Conservation (phyloP, 2,888 invertebrate genomes). For the Timema podura region DNA sequence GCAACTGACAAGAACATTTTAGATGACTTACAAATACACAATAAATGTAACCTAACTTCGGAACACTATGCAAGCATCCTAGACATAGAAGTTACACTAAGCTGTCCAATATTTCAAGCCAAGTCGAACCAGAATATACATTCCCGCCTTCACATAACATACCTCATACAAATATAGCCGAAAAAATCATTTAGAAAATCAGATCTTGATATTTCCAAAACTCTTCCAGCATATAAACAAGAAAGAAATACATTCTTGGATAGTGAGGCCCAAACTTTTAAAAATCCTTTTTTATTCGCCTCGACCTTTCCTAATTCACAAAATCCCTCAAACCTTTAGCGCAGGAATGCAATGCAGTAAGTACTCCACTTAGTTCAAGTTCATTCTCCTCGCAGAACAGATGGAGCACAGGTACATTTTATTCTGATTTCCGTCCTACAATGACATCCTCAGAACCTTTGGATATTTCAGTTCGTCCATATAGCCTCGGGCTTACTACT, state of each 20-base stretch:
- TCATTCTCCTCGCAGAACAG: not conserved
- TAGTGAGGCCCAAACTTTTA: no score
- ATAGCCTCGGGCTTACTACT: no score
- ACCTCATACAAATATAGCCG: no score
- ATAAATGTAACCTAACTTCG: not conserved
- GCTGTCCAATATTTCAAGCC: no score
- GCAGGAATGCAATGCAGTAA: not conserved
- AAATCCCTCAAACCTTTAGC: no score
- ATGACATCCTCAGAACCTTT: not conserved
- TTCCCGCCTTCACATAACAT: no score
- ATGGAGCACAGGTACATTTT: conserved; percentile 7
- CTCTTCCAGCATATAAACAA: no score
- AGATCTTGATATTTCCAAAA: not conserved
- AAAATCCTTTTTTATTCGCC: no score
- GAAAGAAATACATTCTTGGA: no score
- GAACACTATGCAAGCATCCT: not conserved
- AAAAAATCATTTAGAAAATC: not conserved
- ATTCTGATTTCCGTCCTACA: conserved; percentile 1
- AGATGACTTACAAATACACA: not conserved
- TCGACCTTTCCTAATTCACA: no score
- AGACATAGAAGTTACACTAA: not conserved
- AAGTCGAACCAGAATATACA: no score
- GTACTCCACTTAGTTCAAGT: not conserved
- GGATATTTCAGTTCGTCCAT: not conserved
- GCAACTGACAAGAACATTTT: not conserved